These are phyloP conservation scores for Eretmochelys imbricata DNA, from an alignment of 2,113 vertebrate genomes.

Conservation along the genomic window DNA sequence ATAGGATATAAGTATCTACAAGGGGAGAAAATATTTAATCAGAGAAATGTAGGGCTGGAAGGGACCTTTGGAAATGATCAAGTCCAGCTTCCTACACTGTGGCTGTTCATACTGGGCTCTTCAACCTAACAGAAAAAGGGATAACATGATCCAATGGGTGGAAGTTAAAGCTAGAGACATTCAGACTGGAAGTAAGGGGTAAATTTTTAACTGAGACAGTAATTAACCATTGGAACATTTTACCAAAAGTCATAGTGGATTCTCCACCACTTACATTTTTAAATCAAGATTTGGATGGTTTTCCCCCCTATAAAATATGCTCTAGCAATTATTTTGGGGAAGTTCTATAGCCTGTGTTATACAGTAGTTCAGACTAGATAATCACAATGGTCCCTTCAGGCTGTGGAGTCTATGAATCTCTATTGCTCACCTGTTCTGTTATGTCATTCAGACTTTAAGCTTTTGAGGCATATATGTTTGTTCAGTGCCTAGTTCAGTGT, in stretches of 20 bases:
- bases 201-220: not conserved
- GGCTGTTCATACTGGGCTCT: not conserved
- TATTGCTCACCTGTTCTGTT: not conserved
- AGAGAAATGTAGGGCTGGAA: not conserved
- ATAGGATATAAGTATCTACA: not conserved
- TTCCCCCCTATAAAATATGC: not conserved
- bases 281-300: not conserved
- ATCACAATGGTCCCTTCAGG: not conserved
- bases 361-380: not conserved
- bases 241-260: not conserved
- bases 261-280: not conserved
- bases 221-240: not conserved
- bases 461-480: not conserved
- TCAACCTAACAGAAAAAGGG: not conserved
- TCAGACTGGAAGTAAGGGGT: not conserved
- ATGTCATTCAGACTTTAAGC: not conserved
- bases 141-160: not conserved
- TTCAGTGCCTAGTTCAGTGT: not conserved
- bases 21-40: not conserved
- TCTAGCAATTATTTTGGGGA: not conserved
- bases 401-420: not conserved
- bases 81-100: not conserved
- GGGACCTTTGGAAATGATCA: not conserved
- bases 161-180: not conserved
- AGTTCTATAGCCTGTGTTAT: not conserved